These are phyloP conservation scores for Siphlonurus alternatus DNA, from an alignment of 2,888 invertebrate species.

Conservation along the genomic window DNA sequence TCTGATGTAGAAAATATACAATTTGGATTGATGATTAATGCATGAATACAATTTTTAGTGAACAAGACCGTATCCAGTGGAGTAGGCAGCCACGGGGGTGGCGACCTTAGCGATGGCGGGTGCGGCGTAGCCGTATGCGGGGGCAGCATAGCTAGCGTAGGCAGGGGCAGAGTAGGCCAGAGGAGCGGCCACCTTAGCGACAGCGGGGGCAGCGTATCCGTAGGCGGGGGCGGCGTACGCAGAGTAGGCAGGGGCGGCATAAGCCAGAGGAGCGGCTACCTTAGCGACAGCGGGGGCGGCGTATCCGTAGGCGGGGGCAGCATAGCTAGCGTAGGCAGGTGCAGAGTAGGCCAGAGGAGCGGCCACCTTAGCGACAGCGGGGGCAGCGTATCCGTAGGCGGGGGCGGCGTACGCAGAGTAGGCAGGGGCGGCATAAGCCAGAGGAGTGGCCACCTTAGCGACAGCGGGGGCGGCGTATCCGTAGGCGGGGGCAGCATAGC, in stretches of 20 bases:
- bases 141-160: neutral
- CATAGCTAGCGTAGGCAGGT: neutral
- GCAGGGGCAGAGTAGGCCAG: neutral
- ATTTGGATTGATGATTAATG: neutral
- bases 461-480: conserved; percentile 6
- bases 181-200: conserved; percentile 5
- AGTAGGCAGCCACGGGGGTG: neutral
- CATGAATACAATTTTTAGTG: neutral
- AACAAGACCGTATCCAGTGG: neutral
- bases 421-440: too few species aligned
- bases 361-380: conserved; percentile 3
- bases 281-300: conserved; percentile 4
- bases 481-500: neutral
- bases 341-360: conserved; percentile 2
- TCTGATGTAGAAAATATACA: neutral
- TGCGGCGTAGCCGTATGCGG: conserved; percentile 3
- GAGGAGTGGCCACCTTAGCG: too few species aligned
- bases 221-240: neutral
- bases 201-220: conserved; percentile 7
- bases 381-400: conserved; percentile 6
- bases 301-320: neutral
- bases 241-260: too few species aligned
- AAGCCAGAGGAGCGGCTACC: too few species aligned
- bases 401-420: too few species aligned
- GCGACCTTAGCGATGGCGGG: conserved; percentile 6